These are phyloP conservation scores for Drosophila aldrichi DNA, from an alignment of 2,888 invertebrate genomes.

Conservation along the genomic window DNA sequence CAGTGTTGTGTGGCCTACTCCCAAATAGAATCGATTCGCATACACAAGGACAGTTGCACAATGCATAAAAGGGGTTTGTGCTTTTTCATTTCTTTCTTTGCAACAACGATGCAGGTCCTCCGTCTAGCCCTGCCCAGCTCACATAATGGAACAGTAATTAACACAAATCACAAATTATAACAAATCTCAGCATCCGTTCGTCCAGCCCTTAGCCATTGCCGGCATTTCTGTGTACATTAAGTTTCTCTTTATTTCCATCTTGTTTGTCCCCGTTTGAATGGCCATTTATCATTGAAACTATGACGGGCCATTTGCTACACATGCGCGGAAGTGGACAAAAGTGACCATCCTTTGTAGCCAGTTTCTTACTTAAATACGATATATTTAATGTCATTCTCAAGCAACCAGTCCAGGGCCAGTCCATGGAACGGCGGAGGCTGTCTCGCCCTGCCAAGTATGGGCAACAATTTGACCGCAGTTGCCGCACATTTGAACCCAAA, in stretches of 20 bases:
- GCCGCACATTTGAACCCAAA: constrained; percentile 79
- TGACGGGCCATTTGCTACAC: constrained; percentile 76
- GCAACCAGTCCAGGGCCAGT: constrained; percentile 42
- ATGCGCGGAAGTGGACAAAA: constrained; percentile 64
- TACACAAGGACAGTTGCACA: background rate
- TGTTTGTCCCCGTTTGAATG: constrained; percentile 50
- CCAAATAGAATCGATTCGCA: background rate
- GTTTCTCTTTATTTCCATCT: constrained; percentile 50
- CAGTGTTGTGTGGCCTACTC: background rate
- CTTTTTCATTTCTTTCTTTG: background rate
- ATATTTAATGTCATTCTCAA: constrained; percentile 69
- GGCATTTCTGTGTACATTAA: constrained; percentile 39
- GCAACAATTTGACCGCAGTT: constrained; percentile 78
- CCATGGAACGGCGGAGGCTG: constrained; percentile 31
- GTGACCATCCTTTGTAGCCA: constrained; percentile 61
- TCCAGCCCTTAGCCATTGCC: constrained; percentile 29
- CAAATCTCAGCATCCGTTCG: constrained; percentile 48
- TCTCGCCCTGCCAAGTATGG: constrained; percentile 45
- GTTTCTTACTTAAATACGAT: constrained; percentile 54
- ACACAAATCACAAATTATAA: constrained; percentile 77
- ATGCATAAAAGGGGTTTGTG: background rate
- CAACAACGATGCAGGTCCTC: constrained; percentile 28
- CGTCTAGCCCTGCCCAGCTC: constrained; percentile 26
- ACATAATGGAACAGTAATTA: constrained; percentile 73
- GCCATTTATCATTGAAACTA: constrained; percentile 72